Percentiles rank a stretch among this genome's conserved stretches.
Evolutionary conservation across 1,140 invertebrate genomes (phyloP).

Genomic region (Catajapyx aquilonaris): DNA sequence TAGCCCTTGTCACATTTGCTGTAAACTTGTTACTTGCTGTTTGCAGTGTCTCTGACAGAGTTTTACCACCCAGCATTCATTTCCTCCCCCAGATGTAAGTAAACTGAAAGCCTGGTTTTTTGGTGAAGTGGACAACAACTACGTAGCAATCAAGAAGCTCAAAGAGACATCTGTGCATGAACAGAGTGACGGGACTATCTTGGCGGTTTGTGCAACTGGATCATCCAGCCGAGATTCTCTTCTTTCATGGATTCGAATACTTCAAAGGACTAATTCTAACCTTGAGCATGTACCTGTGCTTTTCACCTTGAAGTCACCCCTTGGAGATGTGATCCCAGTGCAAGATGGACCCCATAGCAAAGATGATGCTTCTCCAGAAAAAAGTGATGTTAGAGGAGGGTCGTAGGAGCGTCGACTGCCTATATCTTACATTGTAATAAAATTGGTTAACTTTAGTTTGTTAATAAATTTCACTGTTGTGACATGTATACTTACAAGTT

Average conservation of each 20-base stretch:
- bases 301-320: slow-evolving; percentile 37
- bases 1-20: too few species aligned
- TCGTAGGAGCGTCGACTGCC: too few species aligned
- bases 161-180: slow-evolving; percentile 53
- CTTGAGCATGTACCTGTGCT: slow-evolving; percentile 54
- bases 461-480: too few species aligned
- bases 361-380: too few species aligned
- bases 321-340: slow-evolving; percentile 14
- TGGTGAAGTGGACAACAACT: slow-evolving; percentile 14
- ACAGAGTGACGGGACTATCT: slow-evolving; percentile 78
- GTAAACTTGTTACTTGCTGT: too few species aligned
- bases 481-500: too few species aligned
- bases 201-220: slow-evolving; percentile 69
- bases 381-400: too few species aligned
- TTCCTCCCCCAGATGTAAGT: slow-evolving; percentile 36
- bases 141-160: slow-evolving; percentile 8
- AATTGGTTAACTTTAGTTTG: too few species aligned
- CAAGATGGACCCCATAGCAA: too few species aligned
- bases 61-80: slow-evolving; percentile 7
- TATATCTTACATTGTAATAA: too few species aligned
- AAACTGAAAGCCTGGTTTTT: slow-evolving; percentile 14
- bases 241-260: slow-evolving; percentile 72
- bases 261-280: slow-evolving; percentile 55
- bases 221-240: slow-evolving; percentile 76
- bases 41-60: too few species aligned